Evolutionary conservation across 2,113 vertebrate species (phyloP).

Genomic region (Boulengeromyrus knoepffleri): DNA sequence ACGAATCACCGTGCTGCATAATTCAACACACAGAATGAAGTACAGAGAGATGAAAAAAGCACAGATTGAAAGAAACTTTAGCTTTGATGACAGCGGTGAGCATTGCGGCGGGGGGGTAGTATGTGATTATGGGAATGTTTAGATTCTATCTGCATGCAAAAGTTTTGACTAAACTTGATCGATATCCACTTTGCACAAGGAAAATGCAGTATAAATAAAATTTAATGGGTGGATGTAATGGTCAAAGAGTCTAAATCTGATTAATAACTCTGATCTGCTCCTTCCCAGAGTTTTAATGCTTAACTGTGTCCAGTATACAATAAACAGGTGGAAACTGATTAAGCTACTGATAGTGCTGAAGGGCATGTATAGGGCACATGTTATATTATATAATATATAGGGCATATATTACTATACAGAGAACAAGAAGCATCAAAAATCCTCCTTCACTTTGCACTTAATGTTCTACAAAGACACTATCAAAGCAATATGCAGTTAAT

Average conservation of each 20-base stretch:
- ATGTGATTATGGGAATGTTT: neutral
- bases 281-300: neutral
- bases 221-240: neutral
- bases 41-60: neutral
- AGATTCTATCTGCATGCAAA: neutral
- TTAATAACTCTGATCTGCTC: neutral
- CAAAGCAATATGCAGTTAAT: neutral
- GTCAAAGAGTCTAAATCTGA: neutral
- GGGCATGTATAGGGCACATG: neutral
- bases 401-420: neutral
- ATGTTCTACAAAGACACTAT: neutral
- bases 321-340: neutral
- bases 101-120: neutral
- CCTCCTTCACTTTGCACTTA: neutral
- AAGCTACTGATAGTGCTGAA: neutral
- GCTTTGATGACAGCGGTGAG: neutral
- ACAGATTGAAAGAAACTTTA: neutral
- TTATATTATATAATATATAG: neutral
- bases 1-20: neutral
- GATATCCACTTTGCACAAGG: neutral
- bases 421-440: neutral
- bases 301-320: neutral
- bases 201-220: neutral
- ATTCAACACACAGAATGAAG: slow-evolving; percentile 6
- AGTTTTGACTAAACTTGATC: neutral